Conservation (phyloP, 2,888 invertebrate genomes). For the Chloromyia formosa region DNA sequence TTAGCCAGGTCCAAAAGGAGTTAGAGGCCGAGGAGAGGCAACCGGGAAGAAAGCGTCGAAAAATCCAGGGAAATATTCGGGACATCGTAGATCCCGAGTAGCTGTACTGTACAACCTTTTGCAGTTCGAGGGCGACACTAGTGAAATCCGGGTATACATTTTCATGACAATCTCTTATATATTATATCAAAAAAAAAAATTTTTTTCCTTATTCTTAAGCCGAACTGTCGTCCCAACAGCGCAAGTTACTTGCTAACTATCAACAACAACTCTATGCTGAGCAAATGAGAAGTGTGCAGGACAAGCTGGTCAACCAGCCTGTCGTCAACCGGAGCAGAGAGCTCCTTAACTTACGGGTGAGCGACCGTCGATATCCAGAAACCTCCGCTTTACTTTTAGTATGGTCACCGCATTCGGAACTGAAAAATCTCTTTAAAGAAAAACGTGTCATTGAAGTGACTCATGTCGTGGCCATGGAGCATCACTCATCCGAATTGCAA, state of each 20-base stretch:
- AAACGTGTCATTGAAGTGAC: constrained; percentile 69
- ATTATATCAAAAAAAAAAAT: no score
- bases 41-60: constrained; percentile 37
- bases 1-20: constrained; percentile 66
- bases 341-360: constrained; percentile 62
- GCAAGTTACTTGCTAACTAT: constrained; percentile 62
- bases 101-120: constrained; percentile 63
- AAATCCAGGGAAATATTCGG: constrained; percentile 38
- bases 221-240: constrained; percentile 64
- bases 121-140: constrained; percentile 65
- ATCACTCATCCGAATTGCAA: constrained; percentile 64
- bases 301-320: constrained; percentile 53
- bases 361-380: constrained; percentile 55
- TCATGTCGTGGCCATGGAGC: constrained; percentile 67
- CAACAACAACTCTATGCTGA: constrained; percentile 58
- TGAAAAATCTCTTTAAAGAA: constrained; percentile 70
- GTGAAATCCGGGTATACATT: constrained; percentile 64
- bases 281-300: constrained; percentile 58
- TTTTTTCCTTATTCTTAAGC: constrained; percentile 59
- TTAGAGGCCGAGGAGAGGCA: constrained; percentile 54
- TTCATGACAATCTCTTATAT: no score
- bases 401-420: constrained; percentile 75
- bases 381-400: constrained; percentile 69
- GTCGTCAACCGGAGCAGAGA: constrained; percentile 60
- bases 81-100: constrained; percentile 61